Conservation (phyloP, 2,797 vertebrate species). For the Onychomys torridus region DNA sequence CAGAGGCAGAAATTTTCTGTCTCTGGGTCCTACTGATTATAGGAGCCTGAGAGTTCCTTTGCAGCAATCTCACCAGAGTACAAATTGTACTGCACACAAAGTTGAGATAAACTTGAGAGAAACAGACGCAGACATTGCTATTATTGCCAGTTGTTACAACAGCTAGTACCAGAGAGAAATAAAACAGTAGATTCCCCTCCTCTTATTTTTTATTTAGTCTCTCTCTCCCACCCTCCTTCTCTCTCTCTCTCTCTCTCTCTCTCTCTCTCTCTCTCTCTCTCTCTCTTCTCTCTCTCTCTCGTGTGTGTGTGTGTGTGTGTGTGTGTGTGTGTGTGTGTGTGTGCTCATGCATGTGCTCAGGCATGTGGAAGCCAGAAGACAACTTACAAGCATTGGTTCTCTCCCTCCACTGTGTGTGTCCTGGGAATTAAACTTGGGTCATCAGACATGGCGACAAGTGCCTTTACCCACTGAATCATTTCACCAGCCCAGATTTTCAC, state of each 20-base stretch:
- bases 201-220: neutral
- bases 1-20: conserved; percentile 42
- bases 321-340: neutral
- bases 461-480: neutral
- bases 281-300: too few species aligned
- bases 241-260: neutral
- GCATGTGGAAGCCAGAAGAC: neutral
- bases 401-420: neutral
- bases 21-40: conserved; percentile 47
- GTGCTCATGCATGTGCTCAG: neutral
- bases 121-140: neutral
- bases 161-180: neutral
- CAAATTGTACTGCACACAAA: neutral
- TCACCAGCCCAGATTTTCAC: neutral
- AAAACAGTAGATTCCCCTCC: neutral
- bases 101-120: neutral
- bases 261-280: neutral
- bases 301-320: too few species aligned
- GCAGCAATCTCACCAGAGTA: neutral
- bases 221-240: neutral
- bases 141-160: neutral
- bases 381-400: neutral
- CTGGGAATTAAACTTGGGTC: neutral
- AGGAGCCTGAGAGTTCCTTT: neutral
- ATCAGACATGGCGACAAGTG: neutral